Evolutionary conservation across 2,888 invertebrate species (phyloP).

Genomic region (Atrina japonica): DNA sequence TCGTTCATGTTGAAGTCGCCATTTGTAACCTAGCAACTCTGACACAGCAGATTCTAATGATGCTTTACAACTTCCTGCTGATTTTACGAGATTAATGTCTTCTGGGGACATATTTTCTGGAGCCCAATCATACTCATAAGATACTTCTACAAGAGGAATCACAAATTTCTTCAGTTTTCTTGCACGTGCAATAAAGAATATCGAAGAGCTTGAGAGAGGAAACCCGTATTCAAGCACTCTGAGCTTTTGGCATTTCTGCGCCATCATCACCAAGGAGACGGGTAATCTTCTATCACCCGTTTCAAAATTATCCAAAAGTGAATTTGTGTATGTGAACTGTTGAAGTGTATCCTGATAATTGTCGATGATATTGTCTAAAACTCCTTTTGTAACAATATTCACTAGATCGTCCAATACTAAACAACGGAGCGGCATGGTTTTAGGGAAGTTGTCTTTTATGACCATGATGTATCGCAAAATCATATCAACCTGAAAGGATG

Average conservation of each 20-base stretch:
- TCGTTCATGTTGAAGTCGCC: conserved; percentile 54
- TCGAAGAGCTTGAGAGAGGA: conserved; percentile 60
- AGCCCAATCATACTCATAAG: conserved; percentile 64
- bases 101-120: conserved; percentile 48
- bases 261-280: conserved; percentile 55
- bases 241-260: conserved; percentile 50
- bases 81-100: conserved; percentile 52
- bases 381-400: conserved; percentile 64
- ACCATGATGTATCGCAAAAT: conserved; percentile 59
- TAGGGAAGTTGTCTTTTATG: conserved; percentile 60
- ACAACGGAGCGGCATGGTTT: conserved; percentile 56
- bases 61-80: conserved; percentile 44
- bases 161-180: conserved; percentile 56
- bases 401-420: conserved; percentile 62
- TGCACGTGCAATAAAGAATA: conserved; percentile 54
- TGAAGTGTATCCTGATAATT: conserved; percentile 53
- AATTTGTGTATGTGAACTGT: conserved; percentile 62
- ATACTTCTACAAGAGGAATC: conserved; percentile 57
- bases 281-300: conserved; percentile 60
- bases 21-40: conserved; percentile 48
- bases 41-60: conserved; percentile 55
- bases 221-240: conserved; percentile 59
- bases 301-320: conserved; percentile 59
- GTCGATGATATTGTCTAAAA: conserved; percentile 57
- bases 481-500: conserved; percentile 56